Evolutionary conservation across 1,140 invertebrate genomes (phyloP), one percentile per base, ranked within the genome.

Genomic region (Saxidomus purpurata): DNA sequence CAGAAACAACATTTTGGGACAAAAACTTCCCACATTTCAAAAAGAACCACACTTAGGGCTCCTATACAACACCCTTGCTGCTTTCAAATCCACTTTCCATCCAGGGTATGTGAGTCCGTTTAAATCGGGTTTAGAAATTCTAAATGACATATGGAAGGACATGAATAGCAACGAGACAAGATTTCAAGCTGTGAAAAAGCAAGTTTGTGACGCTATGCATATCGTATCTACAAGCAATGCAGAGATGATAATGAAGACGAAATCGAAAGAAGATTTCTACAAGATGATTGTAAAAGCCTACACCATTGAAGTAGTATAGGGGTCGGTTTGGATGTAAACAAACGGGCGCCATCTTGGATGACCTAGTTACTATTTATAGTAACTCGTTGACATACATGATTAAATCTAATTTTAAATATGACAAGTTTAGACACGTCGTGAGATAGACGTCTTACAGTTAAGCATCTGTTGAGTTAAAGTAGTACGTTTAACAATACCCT

Each of bases 81-180:
- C 74, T 0, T 87, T 79, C 55, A 87, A 87, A n/a, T 34, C 40
- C 15, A 59, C 85, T 4, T 87, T 87, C 47, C 85, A 87, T 79
- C 85, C 85, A 13, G 13, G 19, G 25, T 1, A 28, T 9, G 49
- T 87, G 9, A 47, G 49, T 31, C 47, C 71, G 0, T 36, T n/a
- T 19, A 87, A 77, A 34, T 63, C 71, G 6, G 55, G 52, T 43
- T 19, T 80, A 19, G 31, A 55, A 28, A n/a, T 87, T 28, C 52
- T 87, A 3, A 15, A 28, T 11, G 76, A 63, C 17, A 67, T 87
- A 17, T 87, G 55, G 28, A 87, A 31, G 0, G 86, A 80, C 15
- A 31, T 87, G 8, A 77, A 43, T n/a, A 61, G 19, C 6, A 47
- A 17, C n/a, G 52, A 79, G 0, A n/a, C 19, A 9, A 61, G 86